Evolutionary conservation across 2,797 vertebrate species (phyloP), one percentile per base, ranked within the genome.

Genomic region (Lindbergichthys nudifrons): DNA sequence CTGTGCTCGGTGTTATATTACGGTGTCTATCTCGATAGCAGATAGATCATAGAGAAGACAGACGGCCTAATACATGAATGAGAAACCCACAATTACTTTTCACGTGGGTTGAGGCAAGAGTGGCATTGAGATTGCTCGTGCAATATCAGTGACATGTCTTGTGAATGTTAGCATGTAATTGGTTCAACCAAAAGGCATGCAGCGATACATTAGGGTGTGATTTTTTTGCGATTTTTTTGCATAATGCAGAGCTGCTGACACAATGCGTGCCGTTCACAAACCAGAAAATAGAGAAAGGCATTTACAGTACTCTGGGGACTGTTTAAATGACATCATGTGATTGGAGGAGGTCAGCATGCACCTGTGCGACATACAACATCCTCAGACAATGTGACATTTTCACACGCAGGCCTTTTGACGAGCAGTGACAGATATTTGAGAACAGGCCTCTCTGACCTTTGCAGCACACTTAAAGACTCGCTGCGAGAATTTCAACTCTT

Each of bases 371-470:
- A 92, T 88, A 91, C 88, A 86, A 90, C 90, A 85, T 85, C 82
- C 79, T 92, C 91, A 78, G 77, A 92, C 90, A 93, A 95, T 77
- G 89, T 94, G 94, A 95, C 95, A 95, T 96, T 96, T 95, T 83
- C 84, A 80, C 56, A 61, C 79, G 70, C 65, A 59, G 77, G 76
- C 43, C 63, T 62, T 75, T 67, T 76, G 81, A 87, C 60, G 46
- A 72, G 78, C 72, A 50, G 32, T 73, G 85, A 83, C 83, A 88
- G 81, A 86, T 85, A 85, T 76, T 80, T 59, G 81, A 74, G 81
- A 61, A 72, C 48, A 68, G 79, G 79, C 75, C 76, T 80, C 72
- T 47, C 2, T 79, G 89, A 91, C 89, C 90, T 93, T 92, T 89
- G 66, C 53, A 36, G 54, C 73, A 48, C 74, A 82, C 65, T 72